Conservation (phyloP, 2,888 invertebrate genomes). For the Ophonus ardosiacus region DNA sequence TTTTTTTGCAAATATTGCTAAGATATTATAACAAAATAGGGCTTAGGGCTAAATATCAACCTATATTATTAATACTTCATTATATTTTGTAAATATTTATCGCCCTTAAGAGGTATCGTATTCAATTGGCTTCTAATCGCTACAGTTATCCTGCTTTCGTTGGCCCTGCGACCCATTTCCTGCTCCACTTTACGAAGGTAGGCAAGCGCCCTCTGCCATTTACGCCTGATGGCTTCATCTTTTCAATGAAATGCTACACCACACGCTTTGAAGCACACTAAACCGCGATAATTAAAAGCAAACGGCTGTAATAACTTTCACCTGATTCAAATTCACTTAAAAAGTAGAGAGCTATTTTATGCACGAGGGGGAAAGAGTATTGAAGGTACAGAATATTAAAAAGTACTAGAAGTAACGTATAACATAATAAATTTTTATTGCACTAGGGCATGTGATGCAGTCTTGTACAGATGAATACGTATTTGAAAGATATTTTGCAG, state of each 20-base stretch:
- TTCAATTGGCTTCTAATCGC: conserved; percentile 50
- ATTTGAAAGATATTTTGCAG: too few relatives aligned
- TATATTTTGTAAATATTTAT: too few relatives aligned
- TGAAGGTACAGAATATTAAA: too few relatives aligned
- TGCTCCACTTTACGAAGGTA: conserved; percentile 13
- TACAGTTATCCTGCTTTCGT: conserved; percentile 4
- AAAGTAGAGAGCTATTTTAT: neutral
- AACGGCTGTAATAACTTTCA: conserved; percentile 46
- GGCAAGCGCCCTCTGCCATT: conserved; percentile 5
- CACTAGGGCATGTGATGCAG: too few relatives aligned
- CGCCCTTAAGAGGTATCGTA: conserved; percentile 15
- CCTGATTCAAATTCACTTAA: neutral
- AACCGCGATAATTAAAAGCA: conserved; percentile 57
- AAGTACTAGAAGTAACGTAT: too few relatives aligned
- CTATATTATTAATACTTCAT: too few relatives aligned
- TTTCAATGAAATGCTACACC: conserved; percentile 58
- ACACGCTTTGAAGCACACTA: conserved; percentile 18
- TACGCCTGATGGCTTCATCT: conserved; percentile 57
- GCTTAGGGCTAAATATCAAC: too few relatives aligned
- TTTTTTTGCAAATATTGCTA: too few relatives aligned
- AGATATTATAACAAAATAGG: too few relatives aligned
- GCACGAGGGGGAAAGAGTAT: neutral
- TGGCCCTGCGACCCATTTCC: conserved; percentile 1
- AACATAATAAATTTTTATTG: too few relatives aligned
- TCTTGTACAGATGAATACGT: too few relatives aligned